Conservation (phyloP, 2,888 invertebrate genomes). For the Meta bourneti region DNA sequence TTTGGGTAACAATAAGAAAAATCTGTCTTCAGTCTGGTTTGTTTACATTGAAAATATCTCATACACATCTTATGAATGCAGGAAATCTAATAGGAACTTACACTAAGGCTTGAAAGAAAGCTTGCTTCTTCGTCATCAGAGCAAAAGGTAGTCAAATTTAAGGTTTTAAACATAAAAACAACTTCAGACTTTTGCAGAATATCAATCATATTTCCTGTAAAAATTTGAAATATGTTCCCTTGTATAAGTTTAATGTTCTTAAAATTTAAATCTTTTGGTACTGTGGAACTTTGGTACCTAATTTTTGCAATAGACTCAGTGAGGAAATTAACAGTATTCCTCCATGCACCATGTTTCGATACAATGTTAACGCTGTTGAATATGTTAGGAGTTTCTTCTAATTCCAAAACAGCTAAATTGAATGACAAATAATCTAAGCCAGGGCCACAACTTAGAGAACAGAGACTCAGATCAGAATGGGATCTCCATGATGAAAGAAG, state of each 20-base stretch:
- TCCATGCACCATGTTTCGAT: constrained; percentile 43
- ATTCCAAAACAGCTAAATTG: constrained; percentile 4
- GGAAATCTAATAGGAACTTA: too few species aligned
- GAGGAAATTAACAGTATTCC: constrained; percentile 48
- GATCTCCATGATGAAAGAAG: constrained; percentile 15
- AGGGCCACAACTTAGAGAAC: constrained; percentile 49
- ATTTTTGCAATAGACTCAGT: not conserved
- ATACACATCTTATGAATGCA: too few species aligned
- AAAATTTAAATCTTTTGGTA: not conserved
- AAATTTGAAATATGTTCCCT: not conserved
- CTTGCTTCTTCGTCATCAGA: too few species aligned
- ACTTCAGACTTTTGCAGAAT: not conserved
- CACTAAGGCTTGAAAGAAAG: too few species aligned
- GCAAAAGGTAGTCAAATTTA: not conserved
- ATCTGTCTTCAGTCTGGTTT: too few species aligned
- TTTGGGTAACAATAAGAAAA: too few species aligned
- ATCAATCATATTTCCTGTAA: not conserved
- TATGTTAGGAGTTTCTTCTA: not conserved
- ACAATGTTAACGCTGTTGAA: constrained; percentile 28
- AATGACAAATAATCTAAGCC: constrained; percentile 56
- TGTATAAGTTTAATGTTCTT: not conserved
- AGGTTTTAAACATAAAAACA: constrained; percentile 17
- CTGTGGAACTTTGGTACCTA: not conserved
- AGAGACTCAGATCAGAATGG: not conserved
- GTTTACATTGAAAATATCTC: too few species aligned